Conservation (phyloP, 2,888 invertebrate species). For the Metacarcinus magister region DNA sequence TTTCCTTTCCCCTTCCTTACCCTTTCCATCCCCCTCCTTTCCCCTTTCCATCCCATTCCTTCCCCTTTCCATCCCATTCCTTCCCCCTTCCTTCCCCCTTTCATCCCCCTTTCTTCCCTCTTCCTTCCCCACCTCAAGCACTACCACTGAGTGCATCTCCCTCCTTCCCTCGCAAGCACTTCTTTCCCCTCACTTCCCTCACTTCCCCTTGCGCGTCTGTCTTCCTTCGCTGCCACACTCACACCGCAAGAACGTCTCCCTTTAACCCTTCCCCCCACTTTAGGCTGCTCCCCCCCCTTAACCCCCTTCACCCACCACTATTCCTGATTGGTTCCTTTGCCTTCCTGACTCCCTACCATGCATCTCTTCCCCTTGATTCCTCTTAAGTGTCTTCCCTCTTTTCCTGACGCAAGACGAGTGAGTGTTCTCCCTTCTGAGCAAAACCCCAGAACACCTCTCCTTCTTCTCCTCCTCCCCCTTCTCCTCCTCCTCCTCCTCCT, state of each 20-base stretch:
- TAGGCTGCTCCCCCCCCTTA: not conserved
- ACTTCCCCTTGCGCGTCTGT: not conserved
- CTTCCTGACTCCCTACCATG: not conserved
- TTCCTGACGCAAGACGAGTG: not conserved
- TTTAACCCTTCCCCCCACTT: not conserved
- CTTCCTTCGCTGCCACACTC: too few relatives aligned
- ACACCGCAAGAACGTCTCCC: too few relatives aligned
- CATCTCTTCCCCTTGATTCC: not conserved
- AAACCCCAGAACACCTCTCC: not conserved
- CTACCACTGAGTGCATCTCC: not conserved
- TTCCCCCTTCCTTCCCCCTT: too few relatives aligned
- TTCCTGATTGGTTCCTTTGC: not conserved
- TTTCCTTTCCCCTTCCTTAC: too few relatives aligned
- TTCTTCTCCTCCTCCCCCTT: too few relatives aligned
- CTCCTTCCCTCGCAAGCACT: not conserved
- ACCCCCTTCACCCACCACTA: not conserved
- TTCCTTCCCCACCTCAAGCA: not conserved
- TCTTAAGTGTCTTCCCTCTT: not conserved
- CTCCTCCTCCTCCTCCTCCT: too few relatives aligned
- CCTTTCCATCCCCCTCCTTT: too few relatives aligned
- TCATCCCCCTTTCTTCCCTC: too few relatives aligned
- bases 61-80: too few relatives aligned
- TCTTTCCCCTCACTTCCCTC: not conserved
- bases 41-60: too few relatives aligned
- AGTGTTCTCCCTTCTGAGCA: not conserved